phyloP scores from a whole-genome alignment of 2,888 invertebrate species.

The Pogonocherus hispidulus region DNA sequence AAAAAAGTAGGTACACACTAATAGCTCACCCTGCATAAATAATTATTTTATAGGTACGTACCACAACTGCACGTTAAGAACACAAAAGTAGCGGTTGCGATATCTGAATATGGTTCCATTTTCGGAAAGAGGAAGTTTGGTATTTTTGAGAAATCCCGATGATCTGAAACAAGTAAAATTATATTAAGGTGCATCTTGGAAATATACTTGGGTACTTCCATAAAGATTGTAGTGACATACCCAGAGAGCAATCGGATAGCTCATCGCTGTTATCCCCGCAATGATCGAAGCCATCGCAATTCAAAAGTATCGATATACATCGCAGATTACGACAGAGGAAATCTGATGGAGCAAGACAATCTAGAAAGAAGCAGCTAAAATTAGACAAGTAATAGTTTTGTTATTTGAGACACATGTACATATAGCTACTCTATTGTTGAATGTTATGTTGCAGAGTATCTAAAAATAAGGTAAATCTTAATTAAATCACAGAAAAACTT shows the following conservation, averaged over 20 bases:
- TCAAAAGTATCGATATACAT: slow-evolving; percentile 77
- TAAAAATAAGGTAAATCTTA: too few relatives aligned
- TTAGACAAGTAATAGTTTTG: neutral
- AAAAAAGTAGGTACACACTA: neutral
- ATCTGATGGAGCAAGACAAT: slow-evolving; percentile 78
- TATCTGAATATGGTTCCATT: slow-evolving; percentile 75
- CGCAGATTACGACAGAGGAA: slow-evolving; percentile 80
- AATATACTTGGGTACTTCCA: too few relatives aligned
- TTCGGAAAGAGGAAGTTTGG: slow-evolving; percentile 83
- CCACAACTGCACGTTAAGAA: slow-evolving; percentile 77
- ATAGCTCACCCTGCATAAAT: slow-evolving; percentile 27
- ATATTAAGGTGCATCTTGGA: too few relatives aligned
- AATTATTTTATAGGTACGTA: slow-evolving; percentile 41
- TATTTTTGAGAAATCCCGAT: slow-evolving; percentile 76
- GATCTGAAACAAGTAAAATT: too few relatives aligned
- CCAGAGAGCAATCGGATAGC: slow-evolving; percentile 72
- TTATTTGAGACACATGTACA: too few relatives aligned
- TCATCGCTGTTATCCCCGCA: slow-evolving; percentile 83
- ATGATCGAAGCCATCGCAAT: slow-evolving; percentile 83
- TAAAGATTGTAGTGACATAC: too few relatives aligned
- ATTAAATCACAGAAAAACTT: too few relatives aligned
- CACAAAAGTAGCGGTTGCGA: slow-evolving; percentile 76
- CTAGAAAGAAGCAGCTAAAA: slow-evolving; percentile 65
- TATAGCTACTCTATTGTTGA: too few relatives aligned
- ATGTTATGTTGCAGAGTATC: too few relatives aligned